Conservation (phyloP, 2,888 invertebrate species). For the Campopleginae sp. region DNA sequence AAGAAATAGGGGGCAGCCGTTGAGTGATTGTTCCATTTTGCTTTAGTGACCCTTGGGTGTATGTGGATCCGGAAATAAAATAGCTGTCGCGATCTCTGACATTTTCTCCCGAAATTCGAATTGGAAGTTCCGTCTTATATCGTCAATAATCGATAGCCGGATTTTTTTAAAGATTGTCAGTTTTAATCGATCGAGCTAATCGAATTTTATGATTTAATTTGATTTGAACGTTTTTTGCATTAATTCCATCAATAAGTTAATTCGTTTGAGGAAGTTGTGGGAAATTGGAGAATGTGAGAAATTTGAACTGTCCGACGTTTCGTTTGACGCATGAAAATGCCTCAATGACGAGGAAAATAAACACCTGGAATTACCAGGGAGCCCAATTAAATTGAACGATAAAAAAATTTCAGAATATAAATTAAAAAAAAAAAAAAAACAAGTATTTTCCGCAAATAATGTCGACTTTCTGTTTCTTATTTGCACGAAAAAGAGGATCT, state of each 20-base stretch:
- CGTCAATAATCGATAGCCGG: neutral
- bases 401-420: neutral
- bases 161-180: neutral
- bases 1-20: neutral
- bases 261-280: neutral
- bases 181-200: neutral
- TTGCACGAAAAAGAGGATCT: neutral
- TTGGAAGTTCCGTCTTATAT: neutral
- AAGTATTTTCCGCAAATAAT: neutral
- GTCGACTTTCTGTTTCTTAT: neutral
- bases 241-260: neutral
- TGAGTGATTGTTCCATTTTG: slow-evolving; percentile 5
- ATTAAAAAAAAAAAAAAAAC: neutral
- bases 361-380: neutral
- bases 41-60: neutral
- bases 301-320: neutral
- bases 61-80: slow-evolving; percentile 21
- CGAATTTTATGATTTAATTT: neutral
- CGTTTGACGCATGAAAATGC: neutral
- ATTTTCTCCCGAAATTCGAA: slow-evolving; percentile 8
- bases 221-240: neutral
- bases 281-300: neutral
- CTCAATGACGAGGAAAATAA: neutral
- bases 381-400: neutral
- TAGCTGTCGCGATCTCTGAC: neutral